Evolutionary conservation across 53 echinoderm and acorn worm species (phyloP), one percentile per base, ranked within the genome.

Genomic region (Holothuria leucospilota): DNA sequence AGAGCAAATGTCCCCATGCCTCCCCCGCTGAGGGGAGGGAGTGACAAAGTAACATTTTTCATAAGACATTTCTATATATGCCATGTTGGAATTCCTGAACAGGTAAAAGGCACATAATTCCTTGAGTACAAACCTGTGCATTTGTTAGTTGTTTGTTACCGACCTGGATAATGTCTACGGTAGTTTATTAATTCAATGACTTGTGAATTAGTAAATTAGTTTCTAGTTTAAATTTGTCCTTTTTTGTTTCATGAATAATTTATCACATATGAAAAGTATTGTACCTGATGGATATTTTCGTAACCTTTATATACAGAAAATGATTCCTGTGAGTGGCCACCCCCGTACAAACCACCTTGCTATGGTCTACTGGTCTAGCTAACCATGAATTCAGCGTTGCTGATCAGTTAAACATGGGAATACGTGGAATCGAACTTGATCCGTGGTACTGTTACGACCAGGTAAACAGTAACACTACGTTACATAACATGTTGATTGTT

Each of bases 311-410:
- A 68, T 13, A 28, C 65, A 89, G 89, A 21, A 51, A 85, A 88
- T 16, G 93, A 93, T 65, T 88, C 90, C 0, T 93, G 93, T 66
- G 39, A 38, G 5, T 93, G 93, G 90, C 90, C 93, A 8, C 93
- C 93, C 29, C 90, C 93, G 1, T 93, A 93, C 77, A 77, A 46
- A 0, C 29, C 46, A 51, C 78, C 84, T 18, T 90, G 93, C 72
- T 59, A 69, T 70, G 88, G 65, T 39, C 40, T 85, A 8, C 62
- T 70, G 88, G 65, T 39, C 40, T 85, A 8, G 93, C 93, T 23
- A 93, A 93, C 51, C 93, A 93, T 20, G 93, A 90, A 26, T 88
- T 93, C 61, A 90, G 87, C 53, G 69, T 93, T 21, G 90, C 88
- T 2, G 93, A 90, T 42, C 26, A 88, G n/a, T 85, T 93, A 20